Evolutionary conservation across 2,888 invertebrate genomes (phyloP), one percentile per base, ranked within the genome.

Genomic region (Drosophila colorata): DNA sequence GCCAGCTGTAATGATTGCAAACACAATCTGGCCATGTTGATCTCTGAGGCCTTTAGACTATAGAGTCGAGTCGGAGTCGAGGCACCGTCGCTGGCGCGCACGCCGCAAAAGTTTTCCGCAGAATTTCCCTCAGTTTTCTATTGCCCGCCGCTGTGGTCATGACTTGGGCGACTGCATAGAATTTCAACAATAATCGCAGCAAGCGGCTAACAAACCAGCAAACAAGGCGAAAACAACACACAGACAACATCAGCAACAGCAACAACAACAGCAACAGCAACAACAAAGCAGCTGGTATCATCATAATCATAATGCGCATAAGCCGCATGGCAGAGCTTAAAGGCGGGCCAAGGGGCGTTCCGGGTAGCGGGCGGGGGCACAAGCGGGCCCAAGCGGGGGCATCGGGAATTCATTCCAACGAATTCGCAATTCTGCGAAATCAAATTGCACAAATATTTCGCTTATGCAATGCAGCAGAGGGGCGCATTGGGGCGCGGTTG

Each of bases 341-440:
- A 37, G 59, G 33, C 44, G 59, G 57, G 14, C 28, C n/a, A 46
- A 48, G 52, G 58, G 73, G 53, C 56, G 64, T 55, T 41, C 8
- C 25, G 38, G 35, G 28, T 20, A 44, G 20, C 43, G 14, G 35
- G 68, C 16, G 55, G 38, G 20, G 20, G 20, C 3, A 3, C 9
- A 28, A 2, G 28, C 9, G 28, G 28, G 28, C 25, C 7, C 8
- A 28, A 28, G 28, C 9, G 28, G 28, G 28, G 37, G 18, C 53
- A 55, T 52, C 63, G 80, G 86, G 74, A 80, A 80, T 85, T 78
- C 85, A 90, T 90, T 90, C 90, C 90, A 89, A 74, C 81, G 90
- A 90, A 90, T 90, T 89, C 89, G 79, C 87, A 90, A 90, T 90
- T 90, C 90, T 88, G 76, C 90, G 90, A 90, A 90, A 86, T 86